Base-by-base conservation (phyloP, 2,797 vertebrate species). In the Phrynocephalus forsythii region DNA sequence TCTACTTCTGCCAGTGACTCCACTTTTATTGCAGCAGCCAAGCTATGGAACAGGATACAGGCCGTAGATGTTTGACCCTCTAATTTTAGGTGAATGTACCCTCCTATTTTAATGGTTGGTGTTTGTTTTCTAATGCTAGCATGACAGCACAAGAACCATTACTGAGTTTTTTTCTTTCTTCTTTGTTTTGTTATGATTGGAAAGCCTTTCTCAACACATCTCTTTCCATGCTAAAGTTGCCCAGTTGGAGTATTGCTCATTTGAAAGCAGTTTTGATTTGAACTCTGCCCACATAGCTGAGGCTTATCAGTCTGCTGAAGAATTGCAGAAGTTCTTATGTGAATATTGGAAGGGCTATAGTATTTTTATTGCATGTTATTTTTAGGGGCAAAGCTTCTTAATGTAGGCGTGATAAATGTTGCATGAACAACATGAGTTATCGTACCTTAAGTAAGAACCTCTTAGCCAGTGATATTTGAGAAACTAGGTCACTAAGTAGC, bases 401-500 rank as follows among this genome's bases (percentile, higher is more conserved):
- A 78, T 85, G 84, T 85, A 85, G 63, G 10, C 63, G 30, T 69
- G 28, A 85, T 85, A 85, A 85, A 85, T 68, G 9, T 78, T 85
- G 84, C 75, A 85, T 78, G 75, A 85, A 52, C 63, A 73, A 38
- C 67, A 52, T n/a, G 66, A 82, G 66, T 68, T 83, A 83, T 26
- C 48, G 5, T 83, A 72, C 69, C 30, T 63, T 78, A 69, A 85
- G 84, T 76, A 76, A 76, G 66, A 71, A 78, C 44, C 75, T 79
- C 75, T 78, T 85, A 85, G 75, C 75, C 63, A 85, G 84, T 78
- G 84, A 78, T 78, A 78, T 79, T 85, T 78, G 63, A 85, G 66
- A 85, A 85, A 85, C 63, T 85, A 79, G 84, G 84, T 85, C 75
- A 85, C 66, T 79, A 85, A 85, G 63, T 44, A 68, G 75, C 63